A percentile compares a stretch with the other conserved stretches of the same genome.
Conservation (phyloP, 2,797 vertebrate species). For the Heteromormyrus szaboi region DNA sequence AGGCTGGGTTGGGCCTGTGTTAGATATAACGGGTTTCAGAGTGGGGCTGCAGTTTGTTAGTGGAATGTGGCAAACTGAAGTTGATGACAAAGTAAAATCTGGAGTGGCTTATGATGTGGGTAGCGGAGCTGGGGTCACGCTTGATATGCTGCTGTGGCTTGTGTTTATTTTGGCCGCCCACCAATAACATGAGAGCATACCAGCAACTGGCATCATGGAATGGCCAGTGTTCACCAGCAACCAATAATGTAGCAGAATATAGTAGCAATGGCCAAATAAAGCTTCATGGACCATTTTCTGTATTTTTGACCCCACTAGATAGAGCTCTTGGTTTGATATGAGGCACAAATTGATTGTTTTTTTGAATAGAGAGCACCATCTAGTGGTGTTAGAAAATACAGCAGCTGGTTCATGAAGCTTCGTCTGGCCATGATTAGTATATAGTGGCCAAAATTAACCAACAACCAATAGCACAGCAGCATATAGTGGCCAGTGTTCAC, state of each 20-base stretch:
- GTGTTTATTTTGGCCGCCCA: neutral
- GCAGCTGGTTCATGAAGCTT: neutral
- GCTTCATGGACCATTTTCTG: neutral
- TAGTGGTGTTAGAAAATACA: neutral
- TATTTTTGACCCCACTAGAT: neutral
- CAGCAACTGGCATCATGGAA: neutral
- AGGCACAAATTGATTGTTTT: neutral
- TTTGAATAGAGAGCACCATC: neutral
- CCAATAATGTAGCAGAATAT: neutral
- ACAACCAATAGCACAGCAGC: neutral
- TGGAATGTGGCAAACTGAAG: neutral
- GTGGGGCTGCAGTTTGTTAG: neutral
- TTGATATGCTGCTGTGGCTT: neutral
- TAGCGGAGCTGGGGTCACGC: neutral
- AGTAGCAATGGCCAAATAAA: neutral
- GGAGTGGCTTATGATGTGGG: neutral
- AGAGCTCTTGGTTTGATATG: neutral
- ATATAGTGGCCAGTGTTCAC: neutral
- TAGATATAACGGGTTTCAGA: neutral
- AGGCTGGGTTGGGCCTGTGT: neutral
- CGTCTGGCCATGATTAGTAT: neutral
- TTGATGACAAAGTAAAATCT: neutral
- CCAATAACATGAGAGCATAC: neutral
- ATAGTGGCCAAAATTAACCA: neutral
- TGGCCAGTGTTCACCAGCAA: neutral